These are phyloP conservation scores for Platycheirus rosarum DNA, from an alignment of 2,888 invertebrate species.

Conservation along the genomic window DNA sequence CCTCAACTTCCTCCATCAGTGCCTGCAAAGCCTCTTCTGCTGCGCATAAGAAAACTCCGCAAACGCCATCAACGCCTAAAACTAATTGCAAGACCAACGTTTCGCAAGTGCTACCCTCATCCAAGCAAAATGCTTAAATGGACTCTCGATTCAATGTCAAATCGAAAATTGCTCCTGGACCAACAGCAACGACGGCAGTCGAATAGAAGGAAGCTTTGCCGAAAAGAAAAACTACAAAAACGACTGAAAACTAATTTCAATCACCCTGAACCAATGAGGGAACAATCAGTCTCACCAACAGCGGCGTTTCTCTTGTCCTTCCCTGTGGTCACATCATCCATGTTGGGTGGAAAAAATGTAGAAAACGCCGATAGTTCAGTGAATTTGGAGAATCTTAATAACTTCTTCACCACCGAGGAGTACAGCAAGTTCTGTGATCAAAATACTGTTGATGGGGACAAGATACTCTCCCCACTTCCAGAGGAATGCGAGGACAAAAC, in stretches of 20 bases:
- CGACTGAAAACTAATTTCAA: slow-evolving; percentile 84
- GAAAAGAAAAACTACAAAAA: neutral
- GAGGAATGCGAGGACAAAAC: slow-evolving; percentile 14
- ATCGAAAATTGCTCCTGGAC: neutral
- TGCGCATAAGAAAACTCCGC: slow-evolving; percentile 29
- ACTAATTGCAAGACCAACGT: slow-evolving; percentile 10
- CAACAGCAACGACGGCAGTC: neutral
- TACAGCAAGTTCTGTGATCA: slow-evolving; percentile 74
- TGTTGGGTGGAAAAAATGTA: slow-evolving; percentile 83
- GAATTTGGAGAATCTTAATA: slow-evolving; percentile 74
- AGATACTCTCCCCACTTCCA: slow-evolving; percentile 22
- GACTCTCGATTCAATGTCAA: neutral
- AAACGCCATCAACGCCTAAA: slow-evolving; percentile 14
- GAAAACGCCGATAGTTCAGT: slow-evolving; percentile 77
- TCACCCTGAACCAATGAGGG: slow-evolving; percentile 83
- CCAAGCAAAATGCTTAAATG: slow-evolving; percentile 33
- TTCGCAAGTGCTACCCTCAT: slow-evolving; percentile 61
- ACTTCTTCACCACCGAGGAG: slow-evolving; percentile 75
- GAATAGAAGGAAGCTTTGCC: neutral
- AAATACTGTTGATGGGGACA: slow-evolving; percentile 42
- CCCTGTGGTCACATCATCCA: slow-evolving; percentile 84
- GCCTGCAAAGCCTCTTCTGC: slow-evolving; percentile 48
- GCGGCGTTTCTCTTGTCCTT: slow-evolving; percentile 86
- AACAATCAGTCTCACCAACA: slow-evolving; percentile 86
- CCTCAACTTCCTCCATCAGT: slow-evolving; percentile 1